These are phyloP conservation scores for Venusia cambrica DNA, from an alignment of 2,888 invertebrate species.

Conservation along the genomic window DNA sequence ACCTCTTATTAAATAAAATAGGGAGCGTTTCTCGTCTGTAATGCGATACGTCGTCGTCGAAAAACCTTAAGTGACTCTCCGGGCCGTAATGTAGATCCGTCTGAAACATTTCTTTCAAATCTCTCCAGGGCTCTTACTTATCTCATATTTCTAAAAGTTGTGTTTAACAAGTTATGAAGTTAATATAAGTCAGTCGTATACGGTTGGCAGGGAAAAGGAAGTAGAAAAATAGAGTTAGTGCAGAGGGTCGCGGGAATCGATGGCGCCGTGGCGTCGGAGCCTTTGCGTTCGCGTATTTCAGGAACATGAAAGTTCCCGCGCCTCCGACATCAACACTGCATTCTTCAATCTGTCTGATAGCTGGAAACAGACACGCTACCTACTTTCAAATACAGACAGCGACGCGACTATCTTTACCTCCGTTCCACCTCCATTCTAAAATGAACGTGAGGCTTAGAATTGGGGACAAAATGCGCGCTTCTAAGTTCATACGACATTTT, in stretches of 20 bases:
- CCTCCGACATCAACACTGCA: constrained; percentile 35
- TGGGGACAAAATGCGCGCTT: constrained; percentile 13
- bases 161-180: constrained; percentile 72
- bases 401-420: constrained; percentile 19
- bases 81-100: constrained; percentile 43
- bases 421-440: constrained; percentile 11
- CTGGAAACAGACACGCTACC: constrained; percentile 23
- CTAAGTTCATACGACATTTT: constrained; percentile 18
- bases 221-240: constrained; percentile 64
- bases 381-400: constrained; percentile 20
- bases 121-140: constrained; percentile 56
- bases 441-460: constrained; percentile 9
- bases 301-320: constrained; percentile 41
- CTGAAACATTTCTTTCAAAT: constrained; percentile 55
- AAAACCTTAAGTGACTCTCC: constrained; percentile 44
- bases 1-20: constrained; percentile 53
- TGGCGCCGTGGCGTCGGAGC: constrained; percentile 55
- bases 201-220: constrained; percentile 57
- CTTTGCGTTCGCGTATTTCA: constrained; percentile 32
- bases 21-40: constrained; percentile 40
- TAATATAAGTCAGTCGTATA: constrained; percentile 68
- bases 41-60: constrained; percentile 43
- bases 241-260: constrained; percentile 53
- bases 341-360: constrained; percentile 33
- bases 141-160: constrained; percentile 68